phyloP scores from a whole-genome alignment of 2,113 vertebrate genomes.

The Speoplatyrhinus poulsoni region DNA sequence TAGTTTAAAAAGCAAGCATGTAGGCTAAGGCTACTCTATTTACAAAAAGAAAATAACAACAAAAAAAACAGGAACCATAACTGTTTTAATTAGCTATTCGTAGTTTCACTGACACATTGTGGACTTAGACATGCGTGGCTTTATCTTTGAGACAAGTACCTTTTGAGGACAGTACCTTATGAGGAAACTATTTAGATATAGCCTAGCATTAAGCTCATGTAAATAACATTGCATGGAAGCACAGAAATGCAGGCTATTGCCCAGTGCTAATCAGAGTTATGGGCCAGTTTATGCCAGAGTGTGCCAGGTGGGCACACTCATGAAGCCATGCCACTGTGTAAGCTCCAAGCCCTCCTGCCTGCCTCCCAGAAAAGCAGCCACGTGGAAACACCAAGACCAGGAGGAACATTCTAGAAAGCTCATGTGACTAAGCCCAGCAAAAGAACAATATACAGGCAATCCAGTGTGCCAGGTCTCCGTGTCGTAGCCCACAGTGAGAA shows the following conservation, averaged over 20 bases:
- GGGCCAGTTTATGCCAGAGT: conserved; percentile 1
- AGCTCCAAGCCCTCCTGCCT: not conserved
- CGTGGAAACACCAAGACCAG: not conserved
- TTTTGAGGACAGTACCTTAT: no score
- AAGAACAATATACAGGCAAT: not conserved
- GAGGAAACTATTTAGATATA: no score
- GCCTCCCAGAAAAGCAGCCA: not conserved
- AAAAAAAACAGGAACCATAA: no score
- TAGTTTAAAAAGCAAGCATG: no score
- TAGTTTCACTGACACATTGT: no score
- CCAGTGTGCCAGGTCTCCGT: not conserved
- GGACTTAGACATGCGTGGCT: no score
- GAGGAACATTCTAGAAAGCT: not conserved
- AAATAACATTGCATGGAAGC: no score
- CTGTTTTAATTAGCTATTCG: no score
- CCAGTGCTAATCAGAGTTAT: not conserved
- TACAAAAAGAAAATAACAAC: no score
- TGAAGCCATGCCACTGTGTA: not conserved
- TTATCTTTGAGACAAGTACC: no score
- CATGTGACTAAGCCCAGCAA: not conserved
- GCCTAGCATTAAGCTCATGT: no score
- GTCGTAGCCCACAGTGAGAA: not conserved
- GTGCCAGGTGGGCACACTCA: conserved; percentile 4
- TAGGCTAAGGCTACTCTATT: no score
- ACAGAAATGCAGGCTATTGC: not conserved